A percentile compares a stretch with the other conserved stretches of the same genome.
These are phyloP conservation scores for Monomorium pharaonis DNA, from an alignment of 1,140 invertebrate genomes.

Conservation along the genomic window DNA sequence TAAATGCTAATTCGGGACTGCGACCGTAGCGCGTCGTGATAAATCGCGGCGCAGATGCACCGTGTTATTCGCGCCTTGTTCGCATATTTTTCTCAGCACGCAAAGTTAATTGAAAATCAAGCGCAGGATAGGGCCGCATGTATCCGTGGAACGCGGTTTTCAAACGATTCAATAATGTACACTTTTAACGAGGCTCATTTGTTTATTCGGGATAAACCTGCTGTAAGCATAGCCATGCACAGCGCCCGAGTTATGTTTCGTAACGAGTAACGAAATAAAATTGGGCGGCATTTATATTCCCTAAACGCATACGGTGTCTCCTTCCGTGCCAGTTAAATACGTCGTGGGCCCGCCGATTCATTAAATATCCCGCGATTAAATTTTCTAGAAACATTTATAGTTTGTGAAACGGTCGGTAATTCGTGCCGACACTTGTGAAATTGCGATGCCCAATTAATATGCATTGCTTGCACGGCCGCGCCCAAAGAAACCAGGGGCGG, in stretches of 20 bases:
- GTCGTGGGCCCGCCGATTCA: background rate
- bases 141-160: constrained; percentile 44
- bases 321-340: background rate
- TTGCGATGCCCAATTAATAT: constrained; percentile 42
- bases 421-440: constrained; percentile 20
- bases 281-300: background rate
- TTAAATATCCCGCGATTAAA: background rate
- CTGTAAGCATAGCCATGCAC: background rate
- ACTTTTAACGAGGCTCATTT: constrained; percentile 7
- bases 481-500: background rate
- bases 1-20: constrained; percentile 72
- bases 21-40: constrained; percentile 55
- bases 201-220: background rate
- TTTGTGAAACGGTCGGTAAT: background rate
- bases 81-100: constrained; percentile 67
- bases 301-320: background rate
- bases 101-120: constrained; percentile 79
- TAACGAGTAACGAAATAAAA: constrained; percentile 20
- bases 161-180: constrained; percentile 27
- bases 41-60: constrained; percentile 69
- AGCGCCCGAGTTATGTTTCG: background rate
- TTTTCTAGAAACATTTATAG: constrained; percentile 8
- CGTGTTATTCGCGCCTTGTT: constrained; percentile 72
- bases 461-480: background rate
- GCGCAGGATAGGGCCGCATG: constrained; percentile 32